Base-by-base conservation (phyloP, 2,888 invertebrate genomes). In the Notodonta dromedarius region DNA sequence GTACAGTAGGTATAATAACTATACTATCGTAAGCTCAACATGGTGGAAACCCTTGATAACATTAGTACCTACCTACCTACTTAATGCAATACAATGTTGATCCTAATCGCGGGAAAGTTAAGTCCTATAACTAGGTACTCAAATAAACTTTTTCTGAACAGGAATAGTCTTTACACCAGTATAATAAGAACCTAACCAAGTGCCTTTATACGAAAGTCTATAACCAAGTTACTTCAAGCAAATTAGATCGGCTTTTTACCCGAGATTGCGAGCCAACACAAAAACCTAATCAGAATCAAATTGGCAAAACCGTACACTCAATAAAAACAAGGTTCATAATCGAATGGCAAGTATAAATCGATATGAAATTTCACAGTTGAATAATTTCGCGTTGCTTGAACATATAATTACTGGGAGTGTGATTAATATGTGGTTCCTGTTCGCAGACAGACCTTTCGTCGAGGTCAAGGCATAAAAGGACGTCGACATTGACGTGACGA, bases 401-500 rank as follows among this genome's bases (percentile, higher is more conserved):
- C 51, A 56, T 9, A 44, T 62, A 61, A 57, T 65, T 60, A 65
- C 46, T 40, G 24, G 14, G 57, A 57, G 54, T 55, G 60, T 60
- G 62, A 58, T 66, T 68, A 56, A 57, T 66, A 65, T 66, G 48
- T 71, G 51, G 58, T 75, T 73, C 73, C 67, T 71, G 66, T 57
- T 51, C 55, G 57, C 24, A 50, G 56, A 50, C 42, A 58, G 64
- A 66, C 77, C 78, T 78, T 75, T 73, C 62, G 53, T 60, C 78
- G 84, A 89, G 89, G 89, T 84, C 80, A 78, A 74, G 74, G 77
- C 77, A 63, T 82, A 83, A 84, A 87, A 86, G 83, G 85, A 78
- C 81, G 80, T 77, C 78, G 83, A 80, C 86, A 84, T 85, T 73
- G 70, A 74, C 67, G 67, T 71, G 79, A 76, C 80, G 62, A 66